These are phyloP conservation scores for Conistra vaccinii DNA, from an alignment of 2,888 invertebrate genomes.

Conservation along the genomic window DNA sequence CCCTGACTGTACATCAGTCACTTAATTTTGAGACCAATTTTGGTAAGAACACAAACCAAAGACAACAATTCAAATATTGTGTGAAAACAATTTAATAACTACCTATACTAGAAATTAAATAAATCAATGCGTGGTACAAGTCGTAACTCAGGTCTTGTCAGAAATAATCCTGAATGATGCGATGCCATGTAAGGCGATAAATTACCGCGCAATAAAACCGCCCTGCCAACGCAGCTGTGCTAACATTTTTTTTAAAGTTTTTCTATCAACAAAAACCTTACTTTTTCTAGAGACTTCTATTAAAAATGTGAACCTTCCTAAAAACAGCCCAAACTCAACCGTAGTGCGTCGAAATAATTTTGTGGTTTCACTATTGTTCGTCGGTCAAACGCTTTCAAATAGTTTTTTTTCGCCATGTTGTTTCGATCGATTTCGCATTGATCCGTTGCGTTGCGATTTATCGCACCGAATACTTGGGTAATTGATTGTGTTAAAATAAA, in stretches of 20 bases:
- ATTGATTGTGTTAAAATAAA: conserved; percentile 76
- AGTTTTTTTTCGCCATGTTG: conserved; percentile 72
- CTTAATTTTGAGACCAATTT: background rate
- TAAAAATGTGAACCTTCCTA: conserved; percentile 8
- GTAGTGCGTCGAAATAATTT: conserved; percentile 50
- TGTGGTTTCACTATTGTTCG: conserved; percentile 67
- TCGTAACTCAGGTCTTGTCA: conserved; percentile 27
- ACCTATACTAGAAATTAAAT: background rate
- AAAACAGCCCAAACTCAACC: conserved; percentile 47
- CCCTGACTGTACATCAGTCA: background rate
- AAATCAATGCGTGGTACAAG: conserved; percentile 4
- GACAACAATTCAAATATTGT: background rate
- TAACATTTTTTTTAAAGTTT: conserved; percentile 71
- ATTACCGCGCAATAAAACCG: conserved; percentile 70
- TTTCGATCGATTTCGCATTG: conserved; percentile 71
- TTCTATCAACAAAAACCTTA: conserved; percentile 75
- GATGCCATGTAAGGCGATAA: conserved; percentile 36
- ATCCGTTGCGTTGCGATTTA: conserved; percentile 73
- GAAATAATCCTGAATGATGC: conserved; percentile 48
- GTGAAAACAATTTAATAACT: too few species aligned
- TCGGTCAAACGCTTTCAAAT: conserved; percentile 74
- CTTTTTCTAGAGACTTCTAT: conserved; percentile 76
- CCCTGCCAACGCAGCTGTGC: conserved; percentile 77
- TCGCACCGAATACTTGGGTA: conserved; percentile 72
- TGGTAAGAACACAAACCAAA: background rate